Evolutionary conservation across 2,113 vertebrate species (phyloP).

Genomic region (Bos javanicus): DNA sequence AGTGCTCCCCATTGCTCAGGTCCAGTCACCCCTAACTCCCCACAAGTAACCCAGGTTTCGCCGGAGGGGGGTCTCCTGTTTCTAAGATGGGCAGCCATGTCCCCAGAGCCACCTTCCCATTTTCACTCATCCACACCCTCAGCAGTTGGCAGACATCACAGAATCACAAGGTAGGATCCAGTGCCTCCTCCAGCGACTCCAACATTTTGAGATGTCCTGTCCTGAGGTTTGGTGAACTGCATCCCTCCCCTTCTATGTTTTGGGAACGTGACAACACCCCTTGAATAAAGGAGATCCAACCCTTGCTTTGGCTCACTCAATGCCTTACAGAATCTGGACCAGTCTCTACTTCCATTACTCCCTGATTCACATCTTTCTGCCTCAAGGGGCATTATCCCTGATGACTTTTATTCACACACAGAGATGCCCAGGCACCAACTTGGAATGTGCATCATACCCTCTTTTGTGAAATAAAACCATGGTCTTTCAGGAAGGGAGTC

Average conservation of each 20-base stretch:
- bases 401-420: background rate
- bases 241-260: too few relatives aligned
- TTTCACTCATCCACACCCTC: background rate
- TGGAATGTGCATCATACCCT: background rate
- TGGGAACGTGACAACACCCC: background rate
- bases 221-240: background rate
- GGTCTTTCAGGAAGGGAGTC: background rate
- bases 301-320: background rate
- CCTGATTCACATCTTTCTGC: background rate
- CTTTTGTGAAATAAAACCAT: background rate
- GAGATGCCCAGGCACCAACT: background rate
- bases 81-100: background rate
- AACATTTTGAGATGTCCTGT: background rate
- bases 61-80: background rate
- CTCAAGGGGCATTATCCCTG: background rate
- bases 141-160: background rate
- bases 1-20: background rate
- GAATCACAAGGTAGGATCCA: background rate
- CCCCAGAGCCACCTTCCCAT: background rate
- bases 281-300: background rate
- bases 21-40: background rate
- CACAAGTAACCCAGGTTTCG: background rate
- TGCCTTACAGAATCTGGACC: background rate
- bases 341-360: background rate
- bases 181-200: background rate